Conservation (phyloP, 2,797 vertebrate species). For the Eutrigla gurnardus region DNA sequence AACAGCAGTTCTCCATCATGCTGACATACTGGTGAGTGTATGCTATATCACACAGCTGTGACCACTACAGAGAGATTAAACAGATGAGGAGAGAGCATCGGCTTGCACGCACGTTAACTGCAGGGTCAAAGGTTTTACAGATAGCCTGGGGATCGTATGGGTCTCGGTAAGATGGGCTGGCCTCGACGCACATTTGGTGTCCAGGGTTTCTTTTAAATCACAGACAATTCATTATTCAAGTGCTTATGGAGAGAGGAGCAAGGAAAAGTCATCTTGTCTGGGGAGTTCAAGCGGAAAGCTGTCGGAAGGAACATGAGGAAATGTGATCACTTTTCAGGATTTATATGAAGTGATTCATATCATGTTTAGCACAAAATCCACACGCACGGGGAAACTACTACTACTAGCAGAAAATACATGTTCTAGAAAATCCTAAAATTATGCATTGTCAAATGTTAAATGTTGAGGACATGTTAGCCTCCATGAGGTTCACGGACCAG, state of each 20-base stretch:
- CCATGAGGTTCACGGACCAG: not conserved
- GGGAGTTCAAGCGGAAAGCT: not conserved
- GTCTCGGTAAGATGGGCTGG: not conserved
- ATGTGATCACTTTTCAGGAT: not conserved
- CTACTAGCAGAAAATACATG: not conserved
- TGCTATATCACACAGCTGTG: slow-evolving; percentile 63
- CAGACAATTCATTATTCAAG: slow-evolving; percentile 7
- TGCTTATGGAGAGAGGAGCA: slow-evolving; percentile 4
- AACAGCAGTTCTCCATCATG: slow-evolving; percentile 45
- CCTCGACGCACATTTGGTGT: slow-evolving; percentile 20
- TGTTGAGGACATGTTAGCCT: not conserved
- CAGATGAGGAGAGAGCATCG: slow-evolving; percentile 39
- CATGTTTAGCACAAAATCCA: not conserved
- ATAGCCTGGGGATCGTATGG: slow-evolving; percentile 10
- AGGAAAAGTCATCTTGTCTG: not conserved
- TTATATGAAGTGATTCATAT: not conserved
- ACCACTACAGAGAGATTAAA: slow-evolving; percentile 53
- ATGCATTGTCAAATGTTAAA: not conserved
- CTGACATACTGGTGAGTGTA: slow-evolving; percentile 31
- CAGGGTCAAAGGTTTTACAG: slow-evolving; percentile 29
- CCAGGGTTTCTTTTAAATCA: slow-evolving; percentile 11
- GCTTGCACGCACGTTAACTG: slow-evolving; percentile 42
- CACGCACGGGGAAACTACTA: not conserved
- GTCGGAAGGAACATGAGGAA: slow-evolving; percentile 1
- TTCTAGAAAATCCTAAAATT: not conserved